phyloP scores from a whole-genome alignment of 2,113 vertebrate species.

The Verasper variegatus region DNA sequence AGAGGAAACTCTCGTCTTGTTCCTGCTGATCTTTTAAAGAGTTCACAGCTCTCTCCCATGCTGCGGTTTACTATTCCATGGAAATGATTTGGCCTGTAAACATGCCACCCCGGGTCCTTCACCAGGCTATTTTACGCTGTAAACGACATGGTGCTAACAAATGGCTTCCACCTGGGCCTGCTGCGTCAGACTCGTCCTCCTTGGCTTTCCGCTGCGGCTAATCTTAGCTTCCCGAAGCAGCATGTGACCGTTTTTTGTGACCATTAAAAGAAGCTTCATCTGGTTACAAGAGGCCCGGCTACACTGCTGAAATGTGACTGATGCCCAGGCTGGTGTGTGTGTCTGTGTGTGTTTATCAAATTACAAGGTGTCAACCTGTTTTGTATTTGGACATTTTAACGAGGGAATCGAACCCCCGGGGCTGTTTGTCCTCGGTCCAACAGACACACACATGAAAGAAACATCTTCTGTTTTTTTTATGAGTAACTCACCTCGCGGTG shows the following conservation, averaged over 20 bases:
- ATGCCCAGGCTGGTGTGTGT: background rate
- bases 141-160: constrained; percentile 52
- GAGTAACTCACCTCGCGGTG: background rate
- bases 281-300: constrained; percentile 24
- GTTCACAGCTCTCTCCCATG: background rate
- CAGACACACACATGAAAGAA: background rate
- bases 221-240: constrained; percentile 33
- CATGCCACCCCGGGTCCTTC: constrained; percentile 31
- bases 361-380: constrained; percentile 55
- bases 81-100: constrained; percentile 50
- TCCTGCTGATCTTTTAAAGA: constrained; percentile 4
- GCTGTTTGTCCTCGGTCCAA: constrained; percentile 39
- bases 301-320: constrained; percentile 8
- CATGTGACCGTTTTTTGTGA: background rate
- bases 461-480: background rate
- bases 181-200: constrained; percentile 8
- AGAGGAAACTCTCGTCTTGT: no score
- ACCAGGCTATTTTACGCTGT: constrained; percentile 22
- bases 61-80: constrained; percentile 35
- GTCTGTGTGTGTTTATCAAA: constrained; percentile 20
- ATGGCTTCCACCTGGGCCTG: constrained; percentile 50
- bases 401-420: constrained; percentile 41
- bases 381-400: constrained; percentile 47
- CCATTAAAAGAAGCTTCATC: constrained; percentile 24
- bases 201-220: constrained; percentile 33